Conservation (phyloP, 2,797 vertebrate genomes). For the Schizopygopsis pylzovi region DNA sequence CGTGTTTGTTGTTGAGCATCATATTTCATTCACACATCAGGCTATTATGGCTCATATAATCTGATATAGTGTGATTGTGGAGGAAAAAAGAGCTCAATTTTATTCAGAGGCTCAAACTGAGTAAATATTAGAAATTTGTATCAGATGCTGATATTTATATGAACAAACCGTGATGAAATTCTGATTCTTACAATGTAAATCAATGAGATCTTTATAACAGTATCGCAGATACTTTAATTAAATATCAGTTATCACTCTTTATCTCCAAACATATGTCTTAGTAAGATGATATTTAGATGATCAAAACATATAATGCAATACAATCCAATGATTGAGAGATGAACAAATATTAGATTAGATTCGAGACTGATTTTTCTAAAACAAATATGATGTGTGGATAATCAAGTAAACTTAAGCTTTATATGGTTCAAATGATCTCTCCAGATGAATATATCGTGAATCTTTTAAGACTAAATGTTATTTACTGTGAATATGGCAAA, state of each 20-base stretch:
- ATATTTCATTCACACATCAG: background rate
- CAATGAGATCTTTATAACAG: background rate
- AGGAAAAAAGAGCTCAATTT: background rate
- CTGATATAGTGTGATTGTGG: background rate
- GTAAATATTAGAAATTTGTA: background rate
- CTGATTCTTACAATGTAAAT: background rate
- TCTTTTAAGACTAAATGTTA: background rate
- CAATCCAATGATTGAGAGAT: background rate
- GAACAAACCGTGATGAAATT: background rate
- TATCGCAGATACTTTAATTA: background rate
- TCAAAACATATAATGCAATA: too few relatives aligned
- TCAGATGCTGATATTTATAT: background rate
- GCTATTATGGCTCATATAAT: background rate
- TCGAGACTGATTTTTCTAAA: too few relatives aligned
- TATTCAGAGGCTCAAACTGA: background rate
- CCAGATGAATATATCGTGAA: background rate
- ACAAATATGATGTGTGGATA: background rate
- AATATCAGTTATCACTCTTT: background rate
- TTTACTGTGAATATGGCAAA: background rate
- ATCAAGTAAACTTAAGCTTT: background rate
- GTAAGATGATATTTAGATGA: too few relatives aligned
- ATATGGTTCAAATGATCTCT: too few relatives aligned
- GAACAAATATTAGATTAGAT: background rate
- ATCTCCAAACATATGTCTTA: too few relatives aligned
- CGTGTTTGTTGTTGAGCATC: background rate